Conservation (phyloP, 2,888 invertebrate species). For the Hirtodrosophila trivittata region DNA sequence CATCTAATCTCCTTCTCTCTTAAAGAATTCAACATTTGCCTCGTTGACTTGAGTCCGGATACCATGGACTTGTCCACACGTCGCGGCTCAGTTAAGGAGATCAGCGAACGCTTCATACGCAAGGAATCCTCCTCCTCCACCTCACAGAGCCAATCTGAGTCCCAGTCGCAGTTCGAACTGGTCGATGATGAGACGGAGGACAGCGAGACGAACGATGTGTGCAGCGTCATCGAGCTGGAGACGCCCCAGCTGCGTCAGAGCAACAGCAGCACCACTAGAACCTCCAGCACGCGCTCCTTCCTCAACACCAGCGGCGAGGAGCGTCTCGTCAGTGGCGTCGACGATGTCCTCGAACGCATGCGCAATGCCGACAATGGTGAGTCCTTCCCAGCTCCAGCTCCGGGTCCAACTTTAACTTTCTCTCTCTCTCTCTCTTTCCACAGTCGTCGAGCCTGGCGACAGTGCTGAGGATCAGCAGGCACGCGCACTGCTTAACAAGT, state of each 20-base stretch:
- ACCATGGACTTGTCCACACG: conserved; percentile 77
- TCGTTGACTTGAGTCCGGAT: conserved; percentile 5
- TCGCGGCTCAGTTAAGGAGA: conserved; percentile 90
- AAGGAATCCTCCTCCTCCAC: conserved; percentile 84
- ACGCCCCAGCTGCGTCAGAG: conserved; percentile 67
- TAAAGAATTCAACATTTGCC: conserved; percentile 80
- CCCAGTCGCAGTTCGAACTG: conserved; percentile 29
- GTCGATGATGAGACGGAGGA: conserved; percentile 73
- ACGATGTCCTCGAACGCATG: conserved; percentile 91
- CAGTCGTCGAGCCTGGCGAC: conserved; percentile 88
- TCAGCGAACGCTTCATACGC: conserved; percentile 91
- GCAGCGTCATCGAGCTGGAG: conserved; percentile 72
- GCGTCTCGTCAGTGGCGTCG: conserved; percentile 89
- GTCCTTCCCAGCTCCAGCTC: conserved; percentile 3
- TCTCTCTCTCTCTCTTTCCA: too few species aligned
- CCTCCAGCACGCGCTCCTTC: conserved; percentile 86
- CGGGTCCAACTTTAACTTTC: not conserved
- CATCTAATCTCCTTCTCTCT: conserved; percentile 3
- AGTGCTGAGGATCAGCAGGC: conserved; percentile 89
- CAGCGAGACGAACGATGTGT: conserved; percentile 72
- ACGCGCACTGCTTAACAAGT: conserved; percentile 91
- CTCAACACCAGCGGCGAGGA: conserved; percentile 87
- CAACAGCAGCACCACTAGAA: conserved; percentile 64
- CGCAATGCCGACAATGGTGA: conserved; percentile 89
- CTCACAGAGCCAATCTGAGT: conserved; percentile 65